Evolutionary conservation across 2,888 invertebrate genomes (phyloP), one percentile per base, ranked within the genome.

Genomic region (Nymphalis c-album): DNA sequence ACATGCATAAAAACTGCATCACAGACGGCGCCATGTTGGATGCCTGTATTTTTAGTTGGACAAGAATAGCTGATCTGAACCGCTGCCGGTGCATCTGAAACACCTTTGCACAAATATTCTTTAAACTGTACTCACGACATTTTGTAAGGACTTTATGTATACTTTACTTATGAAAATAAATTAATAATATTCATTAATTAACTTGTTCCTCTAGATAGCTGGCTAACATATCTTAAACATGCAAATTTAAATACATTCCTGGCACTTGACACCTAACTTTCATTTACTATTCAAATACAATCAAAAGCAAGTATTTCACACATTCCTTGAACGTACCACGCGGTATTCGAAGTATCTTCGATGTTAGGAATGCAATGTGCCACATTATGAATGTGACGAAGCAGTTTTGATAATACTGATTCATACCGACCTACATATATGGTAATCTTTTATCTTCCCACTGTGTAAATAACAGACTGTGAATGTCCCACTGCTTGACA

Each of bases 1-100:
- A 76, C 82, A 76, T 85, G 86, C 84, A 85, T 86, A 90, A 90
- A 90, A 90, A 90, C 80, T 86, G 86, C 86, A 87, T 80, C 82
- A 76, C 76, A 74, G 73, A 68, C 77, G 82, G 79, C 82, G 81
- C 79, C 81, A 77, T 79, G 76, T 75, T 75, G 76, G 77, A 74
- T 72, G 74, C 68, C 74, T 69, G 80, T 90, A 89, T 89, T 89
- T 89, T 87, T 89, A 89, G 86, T 77, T 74, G 76, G 76, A 78
- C 85, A 75, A 75, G 85, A 90, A 90, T 89, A 90, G 82, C 76
- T 74, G 74, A 84, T 83, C 77, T 85, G 81, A 85, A 85, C 79
- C 85, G 84, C 75, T 76, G 78, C 77, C 76, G 75, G 80, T 82
- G 80, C 83, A 78, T 81, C 82, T 78, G 78, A 78, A 83, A 80